Percentiles rank a stretch among this genome's conserved stretches.
These are phyloP conservation scores for Apogon hyalosoma DNA, from an alignment of 2,797 vertebrate genomes.

Conservation along the genomic window DNA sequence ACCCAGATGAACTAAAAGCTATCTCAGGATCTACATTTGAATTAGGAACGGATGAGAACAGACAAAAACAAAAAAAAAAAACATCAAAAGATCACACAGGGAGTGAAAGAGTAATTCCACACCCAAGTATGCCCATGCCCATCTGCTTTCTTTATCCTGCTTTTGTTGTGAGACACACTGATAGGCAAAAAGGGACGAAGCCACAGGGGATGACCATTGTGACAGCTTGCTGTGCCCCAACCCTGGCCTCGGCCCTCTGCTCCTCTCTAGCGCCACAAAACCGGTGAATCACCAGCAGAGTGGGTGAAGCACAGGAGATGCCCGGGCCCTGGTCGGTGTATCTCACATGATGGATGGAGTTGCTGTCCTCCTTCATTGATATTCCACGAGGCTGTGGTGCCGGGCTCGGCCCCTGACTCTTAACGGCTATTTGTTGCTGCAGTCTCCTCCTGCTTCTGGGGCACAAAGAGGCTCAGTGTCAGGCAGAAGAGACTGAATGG, in stretches of 20 bases:
- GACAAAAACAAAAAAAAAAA: constrained; percentile 42
- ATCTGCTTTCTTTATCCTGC: constrained; percentile 67
- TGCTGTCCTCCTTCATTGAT: constrained; percentile 71
- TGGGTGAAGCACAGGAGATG: constrained; percentile 49
- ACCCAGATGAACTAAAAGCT: constrained; percentile 59
- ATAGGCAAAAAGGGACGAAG: constrained; percentile 55
- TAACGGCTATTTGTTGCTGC: constrained; percentile 82
- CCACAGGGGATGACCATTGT: constrained; percentile 72
- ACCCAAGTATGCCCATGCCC: constrained; percentile 59
- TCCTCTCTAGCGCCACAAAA: constrained; percentile 39
- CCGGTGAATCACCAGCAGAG: constrained; percentile 21
- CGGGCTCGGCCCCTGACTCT: constrained; percentile 73
- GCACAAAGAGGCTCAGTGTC: constrained; percentile 86
- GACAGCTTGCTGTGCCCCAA: constrained; percentile 47
- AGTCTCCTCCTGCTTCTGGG: constrained; percentile 77
- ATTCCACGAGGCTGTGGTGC: constrained; percentile 63
- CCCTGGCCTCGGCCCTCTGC: constrained; percentile 46
- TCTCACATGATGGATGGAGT: constrained; percentile 61
- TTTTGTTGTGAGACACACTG: constrained; percentile 65
- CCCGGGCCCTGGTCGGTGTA: constrained; percentile 29
- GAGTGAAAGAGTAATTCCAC: constrained; percentile 74
- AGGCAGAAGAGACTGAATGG: constrained; percentile 78
- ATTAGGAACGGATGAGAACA: constrained; percentile 47
- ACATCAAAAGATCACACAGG: constrained; percentile 62
- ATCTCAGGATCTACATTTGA: constrained; percentile 67